A percentile compares a stretch with the other conserved stretches of the same genome.
Evolutionary conservation across 2,888 invertebrate genomes (phyloP).

Genomic region (Chaitophorus viminalis): DNA sequence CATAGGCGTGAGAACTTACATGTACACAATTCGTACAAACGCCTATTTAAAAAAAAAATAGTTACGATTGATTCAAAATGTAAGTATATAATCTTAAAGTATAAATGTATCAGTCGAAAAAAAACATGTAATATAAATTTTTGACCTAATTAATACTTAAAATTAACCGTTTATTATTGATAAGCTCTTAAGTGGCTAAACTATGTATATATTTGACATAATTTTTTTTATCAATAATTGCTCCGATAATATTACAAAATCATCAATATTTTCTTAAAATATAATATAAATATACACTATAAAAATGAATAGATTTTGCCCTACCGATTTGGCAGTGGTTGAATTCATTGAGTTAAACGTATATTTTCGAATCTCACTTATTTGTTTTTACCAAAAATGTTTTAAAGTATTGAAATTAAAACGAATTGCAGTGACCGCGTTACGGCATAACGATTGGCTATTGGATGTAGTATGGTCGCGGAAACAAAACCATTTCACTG

Average conservation of each 20-base stretch:
- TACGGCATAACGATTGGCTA: too few species aligned
- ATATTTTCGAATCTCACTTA: not conserved
- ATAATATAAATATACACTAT: not conserved
- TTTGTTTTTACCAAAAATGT: not conserved
- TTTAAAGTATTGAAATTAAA: too few species aligned
- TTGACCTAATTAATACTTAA: slow-evolving; percentile 7
- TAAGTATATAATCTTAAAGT: not conserved
- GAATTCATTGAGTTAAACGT: not conserved
- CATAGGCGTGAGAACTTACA: slow-evolving; percentile 12
- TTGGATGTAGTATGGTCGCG: too few species aligned
- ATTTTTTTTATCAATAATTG: not conserved
- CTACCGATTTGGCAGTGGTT: slow-evolving; percentile 5
- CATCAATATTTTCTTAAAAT: not conserved
- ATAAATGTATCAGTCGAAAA: slow-evolving; percentile 42
- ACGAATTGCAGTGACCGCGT: too few species aligned
- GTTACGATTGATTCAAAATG: slow-evolving; percentile 6
- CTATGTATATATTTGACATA: not conserved
- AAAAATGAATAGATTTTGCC: not conserved
- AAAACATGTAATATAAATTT: slow-evolving; percentile 10
- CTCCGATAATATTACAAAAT: not conserved
- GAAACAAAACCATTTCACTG: too few species aligned
- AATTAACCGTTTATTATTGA: slow-evolving; percentile 7
- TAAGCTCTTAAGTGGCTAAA: not conserved
- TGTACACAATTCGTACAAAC: not conserved
- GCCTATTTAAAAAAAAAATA: slow-evolving; percentile 11